phyloP scores from a whole-genome alignment of 2,888 invertebrate species.

The Tethea ocularis region DNA sequence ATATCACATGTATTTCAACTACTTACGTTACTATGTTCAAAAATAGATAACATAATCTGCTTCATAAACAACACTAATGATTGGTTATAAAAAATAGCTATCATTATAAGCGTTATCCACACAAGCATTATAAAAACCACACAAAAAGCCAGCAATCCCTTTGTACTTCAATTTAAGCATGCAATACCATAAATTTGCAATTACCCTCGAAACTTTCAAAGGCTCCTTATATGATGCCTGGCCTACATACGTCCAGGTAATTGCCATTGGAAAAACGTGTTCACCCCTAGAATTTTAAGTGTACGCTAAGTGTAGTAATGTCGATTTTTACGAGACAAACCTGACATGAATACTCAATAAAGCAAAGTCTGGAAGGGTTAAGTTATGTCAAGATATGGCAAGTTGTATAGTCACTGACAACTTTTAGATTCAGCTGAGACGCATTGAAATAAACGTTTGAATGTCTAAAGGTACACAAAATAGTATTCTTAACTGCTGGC shows the following conservation, averaged over 20 bases:
- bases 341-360: constrained; percentile 60
- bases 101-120: too few relatives aligned
- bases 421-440: background rate
- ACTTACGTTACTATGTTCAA: too few relatives aligned
- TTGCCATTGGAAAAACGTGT: constrained; percentile 66
- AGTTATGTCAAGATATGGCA: background rate
- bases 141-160: background rate
- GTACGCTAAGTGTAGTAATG: constrained; percentile 72
- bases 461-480: too few relatives aligned
- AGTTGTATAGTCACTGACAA: background rate
- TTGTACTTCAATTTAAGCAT: background rate
- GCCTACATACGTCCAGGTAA: constrained; percentile 46
- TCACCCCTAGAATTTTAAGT: constrained; percentile 66
- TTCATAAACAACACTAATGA: too few relatives aligned
- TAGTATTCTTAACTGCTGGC: too few relatives aligned
- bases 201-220: constrained; percentile 2
- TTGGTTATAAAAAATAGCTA: too few relatives aligned
- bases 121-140: background rate
- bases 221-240: background rate
- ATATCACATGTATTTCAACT: too few relatives aligned
- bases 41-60: too few relatives aligned
- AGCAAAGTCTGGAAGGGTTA: constrained; percentile 36
- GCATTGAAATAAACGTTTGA: too few relatives aligned
- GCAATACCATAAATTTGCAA: background rate
- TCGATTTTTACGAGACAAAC: constrained; percentile 70